These are phyloP conservation scores for Halcyon smyrnensis DNA, from an alignment of 2,797 vertebrate genomes.

Conservation along the genomic window DNA sequence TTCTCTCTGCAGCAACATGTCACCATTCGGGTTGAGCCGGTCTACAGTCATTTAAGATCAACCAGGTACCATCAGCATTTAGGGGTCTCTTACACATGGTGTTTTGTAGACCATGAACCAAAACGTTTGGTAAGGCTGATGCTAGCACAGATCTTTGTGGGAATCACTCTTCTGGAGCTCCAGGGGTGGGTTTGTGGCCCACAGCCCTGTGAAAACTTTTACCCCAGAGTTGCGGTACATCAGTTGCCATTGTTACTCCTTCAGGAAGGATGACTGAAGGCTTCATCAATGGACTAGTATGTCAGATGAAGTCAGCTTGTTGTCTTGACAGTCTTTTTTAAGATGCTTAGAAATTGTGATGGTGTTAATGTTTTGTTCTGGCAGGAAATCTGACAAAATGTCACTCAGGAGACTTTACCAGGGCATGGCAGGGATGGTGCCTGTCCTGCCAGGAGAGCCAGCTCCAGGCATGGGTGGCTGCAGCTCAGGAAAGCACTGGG, in stretches of 20 bases:
- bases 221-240: not conserved
- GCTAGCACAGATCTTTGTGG: not conserved
- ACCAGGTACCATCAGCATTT: not conserved
- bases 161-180: not conserved
- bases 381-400: not conserved
- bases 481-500: not conserved
- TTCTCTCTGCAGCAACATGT: not conserved
- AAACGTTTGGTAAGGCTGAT: not conserved
- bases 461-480: not conserved
- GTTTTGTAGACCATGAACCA: not conserved
- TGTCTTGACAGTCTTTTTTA: not conserved
- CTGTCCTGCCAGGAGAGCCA: not conserved
- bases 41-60: not conserved
- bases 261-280: not conserved
- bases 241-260: not conserved
- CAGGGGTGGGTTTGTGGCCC: not conserved
- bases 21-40: not conserved
- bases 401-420: not conserved
- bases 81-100: not conserved
- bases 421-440: not conserved
- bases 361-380: not conserved
- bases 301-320: not conserved
- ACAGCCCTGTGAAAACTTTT: not conserved
- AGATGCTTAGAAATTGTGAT: not conserved
- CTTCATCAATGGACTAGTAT: not conserved